Conservation (phyloP, 2,888 invertebrate species). For the Trachelus iudaicus region DNA sequence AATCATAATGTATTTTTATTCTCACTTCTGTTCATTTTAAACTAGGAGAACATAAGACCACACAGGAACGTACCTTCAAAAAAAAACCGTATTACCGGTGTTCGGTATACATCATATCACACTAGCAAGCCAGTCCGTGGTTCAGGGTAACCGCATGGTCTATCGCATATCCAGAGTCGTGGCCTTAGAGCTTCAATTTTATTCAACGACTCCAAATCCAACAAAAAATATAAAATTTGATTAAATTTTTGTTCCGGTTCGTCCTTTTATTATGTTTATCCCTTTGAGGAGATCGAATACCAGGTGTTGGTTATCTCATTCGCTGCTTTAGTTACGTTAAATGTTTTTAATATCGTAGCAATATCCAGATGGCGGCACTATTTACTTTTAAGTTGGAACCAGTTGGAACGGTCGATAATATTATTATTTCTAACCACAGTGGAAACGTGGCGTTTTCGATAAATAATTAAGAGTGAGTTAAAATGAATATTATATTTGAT, state of each 20-base stretch:
- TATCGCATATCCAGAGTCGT: no score
- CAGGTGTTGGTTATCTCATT: background rate
- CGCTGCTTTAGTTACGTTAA: background rate
- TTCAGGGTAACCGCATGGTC: no score
- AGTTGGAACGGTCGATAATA: background rate
- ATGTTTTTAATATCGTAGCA: background rate
- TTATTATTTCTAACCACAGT: background rate
- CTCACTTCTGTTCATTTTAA: no score
- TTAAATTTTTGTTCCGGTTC: background rate
- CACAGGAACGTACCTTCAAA: no score
- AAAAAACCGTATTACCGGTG: no score
- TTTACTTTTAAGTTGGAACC: background rate
- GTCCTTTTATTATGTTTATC: background rate
- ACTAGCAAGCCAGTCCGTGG: no score
- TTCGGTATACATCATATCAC: no score
- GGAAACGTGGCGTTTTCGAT: background rate
- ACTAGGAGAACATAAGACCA: no score
- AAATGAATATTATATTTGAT: slow-evolving; percentile 72
- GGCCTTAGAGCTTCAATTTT: no score
- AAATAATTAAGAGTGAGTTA: background rate
- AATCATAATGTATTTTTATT: no score
- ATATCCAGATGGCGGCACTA: background rate
- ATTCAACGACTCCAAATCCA: no score
- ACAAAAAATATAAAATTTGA: background rate
- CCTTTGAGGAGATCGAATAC: background rate